Evolutionary conservation across 2,797 vertebrate species (phyloP), one percentile per base, ranked within the genome.

Genomic region (Myripristis murdjan): DNA sequence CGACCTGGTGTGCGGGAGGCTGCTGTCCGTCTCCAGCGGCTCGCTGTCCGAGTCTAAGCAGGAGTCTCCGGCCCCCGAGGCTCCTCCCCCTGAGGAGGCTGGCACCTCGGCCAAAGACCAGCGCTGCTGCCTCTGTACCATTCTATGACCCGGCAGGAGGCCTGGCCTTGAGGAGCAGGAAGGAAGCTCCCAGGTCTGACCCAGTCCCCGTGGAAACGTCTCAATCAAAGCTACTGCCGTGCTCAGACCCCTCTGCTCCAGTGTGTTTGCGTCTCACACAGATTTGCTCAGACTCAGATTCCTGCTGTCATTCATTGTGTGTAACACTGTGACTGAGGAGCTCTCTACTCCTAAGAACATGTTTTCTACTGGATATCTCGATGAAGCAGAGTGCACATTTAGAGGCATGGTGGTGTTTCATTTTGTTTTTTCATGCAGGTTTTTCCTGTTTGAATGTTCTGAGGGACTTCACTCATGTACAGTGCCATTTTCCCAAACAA

Each of bases 1-100:
- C 0, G 96, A 98, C 80, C 93, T 98, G 49, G 97, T 99, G 87
- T 96, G 96, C 31, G 96, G 97, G 46, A 94, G 96, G 89, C 91
- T 94, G 1, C 11, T 95, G 80, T 96, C 96, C 0, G 95, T 96
- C 63, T 97, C 97, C 84, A 97, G 96, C 1, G 94, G 95, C 77
- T 97, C 96, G 37, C 81, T 95, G 33, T 96, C 96, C 14, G 95
- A 97, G 72, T 93, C 89, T 46, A 96, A 95, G 74, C 95, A 95
- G 8, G 89, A 85, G n/a, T 52, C 55, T 28, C 64, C 37, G 0
- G 53, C 56, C 62, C 73, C 66, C 11, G 87, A 85, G 7, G 73
- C 26, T 0, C 70, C 75, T 22, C 73, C 73, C 1, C 56, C 74
- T 1, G 56, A 81, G 18, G 80, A 75, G 5, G 41, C 1, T 2